Percentiles rank a stretch among this genome's conserved stretches.
Conservation (phyloP, 2,888 invertebrate species). For the Troglohyphantes excavatus region DNA sequence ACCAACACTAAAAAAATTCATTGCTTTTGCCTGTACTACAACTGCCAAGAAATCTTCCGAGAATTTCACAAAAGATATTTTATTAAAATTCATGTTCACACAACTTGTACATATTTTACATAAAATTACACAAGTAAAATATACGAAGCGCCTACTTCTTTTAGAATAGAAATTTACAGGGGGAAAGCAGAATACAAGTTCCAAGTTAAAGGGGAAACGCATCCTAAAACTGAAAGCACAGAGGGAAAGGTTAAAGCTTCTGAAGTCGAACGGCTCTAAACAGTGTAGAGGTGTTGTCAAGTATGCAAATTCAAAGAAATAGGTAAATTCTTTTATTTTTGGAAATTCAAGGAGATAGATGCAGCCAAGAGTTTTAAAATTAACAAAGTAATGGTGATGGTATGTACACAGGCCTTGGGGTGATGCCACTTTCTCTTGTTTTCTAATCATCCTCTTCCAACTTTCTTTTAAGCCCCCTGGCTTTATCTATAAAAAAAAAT, state of each 20-base stretch:
- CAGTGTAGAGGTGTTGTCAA: conserved; percentile 49
- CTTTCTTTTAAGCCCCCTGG: conserved; percentile 77
- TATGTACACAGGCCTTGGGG: conserved; percentile 53
- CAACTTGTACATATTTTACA: conserved; percentile 45
- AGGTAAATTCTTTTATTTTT: conserved; percentile 28
- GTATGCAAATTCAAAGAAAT: conserved; percentile 28
- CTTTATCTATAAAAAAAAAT: conserved; percentile 8
- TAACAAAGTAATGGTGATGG: conserved; percentile 59
- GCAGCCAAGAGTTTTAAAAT: conserved; percentile 35
- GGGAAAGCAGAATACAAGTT: background rate
- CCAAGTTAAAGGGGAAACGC: background rate
- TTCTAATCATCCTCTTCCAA: conserved; percentile 71
- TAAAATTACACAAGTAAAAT: conserved; percentile 37
- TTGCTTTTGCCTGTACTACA: no score
- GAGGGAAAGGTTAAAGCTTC: background rate
- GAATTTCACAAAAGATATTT: conserved; percentile 43
- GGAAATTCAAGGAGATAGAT: background rate
- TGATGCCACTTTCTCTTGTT: background rate
- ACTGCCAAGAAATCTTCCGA: no score
- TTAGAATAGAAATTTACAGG: conserved; percentile 15
- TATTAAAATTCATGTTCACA: conserved; percentile 63
- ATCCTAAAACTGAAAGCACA: background rate
- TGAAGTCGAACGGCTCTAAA: conserved; percentile 13
- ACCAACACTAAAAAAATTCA: no score
- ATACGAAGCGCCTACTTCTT: conserved; percentile 10